phyloP scores from a whole-genome alignment of 2,797 vertebrate genomes.

The Coregonus suidteri region DNA sequence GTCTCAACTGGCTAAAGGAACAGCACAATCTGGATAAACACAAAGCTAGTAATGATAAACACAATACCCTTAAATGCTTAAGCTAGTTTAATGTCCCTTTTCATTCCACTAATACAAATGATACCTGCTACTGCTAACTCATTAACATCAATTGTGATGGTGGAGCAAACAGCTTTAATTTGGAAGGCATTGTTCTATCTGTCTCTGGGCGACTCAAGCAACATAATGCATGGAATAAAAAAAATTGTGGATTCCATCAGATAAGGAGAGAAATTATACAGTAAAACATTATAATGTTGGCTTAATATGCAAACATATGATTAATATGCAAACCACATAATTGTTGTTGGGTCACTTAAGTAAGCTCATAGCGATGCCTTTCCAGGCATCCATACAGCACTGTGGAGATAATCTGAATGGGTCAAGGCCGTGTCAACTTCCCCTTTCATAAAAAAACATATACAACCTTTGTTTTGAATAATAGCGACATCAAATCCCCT shows the following conservation, averaged over 20 bases:
- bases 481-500: slow-evolving; percentile 41
- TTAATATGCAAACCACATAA: slow-evolving; percentile 7
- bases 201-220: slow-evolving; percentile 35
- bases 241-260: slow-evolving; percentile 48
- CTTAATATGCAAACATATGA: slow-evolving; percentile 46
- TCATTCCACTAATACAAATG: slow-evolving; percentile 60
- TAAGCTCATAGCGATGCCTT: slow-evolving; percentile 26
- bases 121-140: slow-evolving; percentile 67
- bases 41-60: slow-evolving; percentile 35
- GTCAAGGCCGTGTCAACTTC: slow-evolving; percentile 53
- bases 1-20: slow-evolving; percentile 36
- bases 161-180: slow-evolving; percentile 52
- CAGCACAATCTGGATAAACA: slow-evolving; percentile 49
- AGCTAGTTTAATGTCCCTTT: slow-evolving; percentile 59
- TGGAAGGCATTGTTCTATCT: slow-evolving; percentile 44
- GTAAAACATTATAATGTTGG: slow-evolving; percentile 54
- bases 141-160: slow-evolving; percentile 67
- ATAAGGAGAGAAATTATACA: slow-evolving; percentile 40
- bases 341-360: slow-evolving; percentile 33
- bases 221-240: background rate
- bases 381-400: background rate
- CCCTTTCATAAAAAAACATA: slow-evolving; percentile 33
- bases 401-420: slow-evolving; percentile 52
- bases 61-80: slow-evolving; percentile 49
- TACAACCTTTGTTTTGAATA: slow-evolving; percentile 48